Evolutionary conservation across 2,888 invertebrate genomes (phyloP), one percentile per base, ranked within the genome.

Genomic region (Leucophora obtusa): DNA sequence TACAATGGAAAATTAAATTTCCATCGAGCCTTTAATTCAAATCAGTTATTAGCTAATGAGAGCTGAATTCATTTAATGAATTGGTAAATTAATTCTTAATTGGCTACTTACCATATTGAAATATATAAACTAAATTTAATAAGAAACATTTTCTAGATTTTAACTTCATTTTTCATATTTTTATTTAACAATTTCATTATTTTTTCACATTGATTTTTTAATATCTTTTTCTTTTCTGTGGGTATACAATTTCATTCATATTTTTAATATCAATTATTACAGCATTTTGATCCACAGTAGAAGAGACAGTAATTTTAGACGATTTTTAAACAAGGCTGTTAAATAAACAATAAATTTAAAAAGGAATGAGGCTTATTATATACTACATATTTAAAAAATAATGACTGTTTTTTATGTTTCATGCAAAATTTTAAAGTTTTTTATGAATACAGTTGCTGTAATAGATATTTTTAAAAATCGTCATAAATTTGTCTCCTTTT

Each of bases 141-240:
- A 9, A 38, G 1, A 38, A 28, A 28, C 21, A 28, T 28, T 38
- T 38, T 38, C 0, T 38, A 38, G 8, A 38, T 38, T 38, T 38
- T 38, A 38, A 38, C 38, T 38, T 38, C n/a, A 2, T 38, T 38
- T 38, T 38, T 9, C 11, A 38, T 38, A 38, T 38, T 38, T 38
- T 38, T 38, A 38, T 38, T 38, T 38, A 38, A 38, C 38, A 38
- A 38, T 47, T n/a, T 56, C 24, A 21, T 18, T 54, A 43, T 14
- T 56, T 38, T n/a, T n/a, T 11, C 47, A 50, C 58, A 24, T 47
- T 47, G 47, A 38, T 15, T 62, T 62, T 38, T 38, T 11, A 38
- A 38, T 38, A 38, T 38, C 14, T 38, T 11, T 38, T 38, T 38
- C 8, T 38, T 38, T 9, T 38, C 11, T 38, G 38, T 38, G 38